Base-by-base conservation (phyloP, 2,113 vertebrate genomes). In the Nycticebus coucang region DNA sequence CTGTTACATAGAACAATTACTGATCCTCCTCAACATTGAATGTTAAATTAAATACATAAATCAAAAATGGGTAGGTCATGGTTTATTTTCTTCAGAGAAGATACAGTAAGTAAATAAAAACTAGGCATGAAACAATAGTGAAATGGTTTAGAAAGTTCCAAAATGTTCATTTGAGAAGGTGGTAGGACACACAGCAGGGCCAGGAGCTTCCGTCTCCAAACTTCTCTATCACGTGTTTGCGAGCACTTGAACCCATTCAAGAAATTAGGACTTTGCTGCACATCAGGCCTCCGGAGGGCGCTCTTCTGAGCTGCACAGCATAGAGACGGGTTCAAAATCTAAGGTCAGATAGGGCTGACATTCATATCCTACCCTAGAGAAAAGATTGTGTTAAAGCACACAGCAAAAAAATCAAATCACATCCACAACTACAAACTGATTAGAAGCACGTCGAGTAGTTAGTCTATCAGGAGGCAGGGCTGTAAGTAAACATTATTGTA, bases 141-240 rank as follows among this genome's bases (percentile, higher is more conserved):
- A 19, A 11, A 22, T 7, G 15, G 3, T 18, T 17, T 91, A 77
- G 66, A 78, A 89, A 87, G 55, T 66, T 53, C 55, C 50, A 8
- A 0, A 5, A 5, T 7, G 4, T 22, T 66, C 33, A 26, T 13
- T 26, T n/a, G 68, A 55, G 72, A 71, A 59, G 24, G 33, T 1
- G 28, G 8, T 24, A 6, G 35, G n/a, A 13, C 9, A 18, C 35
- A 17, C 7, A 14, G 35, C 11, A 60, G 12, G 3, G 9, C 8
- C 57, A 15, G 11, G 33, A 60, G 37, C 7, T 4, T 37, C 28
- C 0, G 0, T 30, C 77, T 64, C 75, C 22, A 12, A 3, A 4
- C 18, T 3, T n/a, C 64, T 89, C 75, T 7, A 1, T 41, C 26
- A 8, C 1, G 0, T 21, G 30, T 26, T 0, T 12, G 4, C 64